Conservation (phyloP, 2,797 vertebrate genomes). For the Pelodytes ibericus region DNA sequence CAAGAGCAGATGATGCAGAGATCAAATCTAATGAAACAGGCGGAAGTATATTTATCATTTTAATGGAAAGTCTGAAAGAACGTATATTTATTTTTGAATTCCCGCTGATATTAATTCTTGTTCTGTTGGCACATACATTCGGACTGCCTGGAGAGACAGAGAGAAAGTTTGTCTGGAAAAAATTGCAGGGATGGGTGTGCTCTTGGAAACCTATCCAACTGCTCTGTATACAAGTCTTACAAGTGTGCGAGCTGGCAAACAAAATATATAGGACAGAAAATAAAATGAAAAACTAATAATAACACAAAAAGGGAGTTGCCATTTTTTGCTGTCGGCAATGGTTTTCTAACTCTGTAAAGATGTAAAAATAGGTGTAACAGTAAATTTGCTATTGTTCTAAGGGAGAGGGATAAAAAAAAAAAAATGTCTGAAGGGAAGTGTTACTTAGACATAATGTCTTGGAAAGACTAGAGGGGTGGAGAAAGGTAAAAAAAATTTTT, state of each 20-base stretch:
- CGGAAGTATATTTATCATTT: slow-evolving; percentile 47
- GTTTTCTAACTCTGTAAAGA: slow-evolving; percentile 35
- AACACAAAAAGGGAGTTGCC: slow-evolving; percentile 50
- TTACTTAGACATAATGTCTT: background rate
- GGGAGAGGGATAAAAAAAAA: slow-evolving; percentile 2
- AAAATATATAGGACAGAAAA: slow-evolving; percentile 35
- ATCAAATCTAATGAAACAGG: background rate
- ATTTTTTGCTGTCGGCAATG: slow-evolving; percentile 35
- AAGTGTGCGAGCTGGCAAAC: slow-evolving; percentile 38
- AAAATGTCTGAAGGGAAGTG: background rate
- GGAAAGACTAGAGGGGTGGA: background rate
- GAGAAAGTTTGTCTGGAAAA: slow-evolving; percentile 49
- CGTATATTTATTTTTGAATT: slow-evolving; percentile 42
- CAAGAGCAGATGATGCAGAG: too few relatives aligned
- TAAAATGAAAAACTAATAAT: slow-evolving; percentile 22
- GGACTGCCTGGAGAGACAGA: slow-evolving; percentile 24
- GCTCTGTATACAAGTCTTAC: slow-evolving; percentile 30
- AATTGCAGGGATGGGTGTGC: slow-evolving; percentile 54
- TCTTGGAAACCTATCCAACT: slow-evolving; percentile 31
- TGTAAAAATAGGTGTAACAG: slow-evolving; percentile 21
- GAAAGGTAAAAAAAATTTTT: background rate
- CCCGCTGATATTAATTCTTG: slow-evolving; percentile 46
- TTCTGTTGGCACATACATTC: slow-evolving; percentile 41
- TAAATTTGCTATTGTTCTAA: slow-evolving; percentile 24
- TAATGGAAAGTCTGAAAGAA: slow-evolving; percentile 43